Base-by-base conservation (phyloP, 2,888 invertebrate genomes). In the Scaptomyza parva region DNA sequence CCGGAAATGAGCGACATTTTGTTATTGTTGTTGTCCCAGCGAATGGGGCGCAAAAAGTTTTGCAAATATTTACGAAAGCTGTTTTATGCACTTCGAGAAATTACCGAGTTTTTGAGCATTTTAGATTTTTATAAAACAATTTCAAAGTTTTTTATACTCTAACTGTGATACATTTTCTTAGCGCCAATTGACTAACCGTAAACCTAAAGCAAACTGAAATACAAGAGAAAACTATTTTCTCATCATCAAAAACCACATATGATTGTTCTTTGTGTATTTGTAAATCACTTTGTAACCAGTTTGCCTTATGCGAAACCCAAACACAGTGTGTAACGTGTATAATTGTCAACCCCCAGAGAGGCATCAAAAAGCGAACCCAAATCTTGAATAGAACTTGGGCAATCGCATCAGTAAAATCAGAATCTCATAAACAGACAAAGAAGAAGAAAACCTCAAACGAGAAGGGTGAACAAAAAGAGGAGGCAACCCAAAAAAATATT, bases 1-100 rank as follows among this genome's bases (percentile, higher is more conserved):
- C 9, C 81, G 84, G 88, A 87, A 86, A 82, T 68, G 76, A 79
- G 67, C 50, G 52, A 63, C 81, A 79, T 71, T 81, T 81, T 69
- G 80, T 64, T 37, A 17, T 37, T 35, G 14, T 35, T 68, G 60
- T 51, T 63, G 70, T 54, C n/a, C n/a, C 63, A 57, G 47, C 65
- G 26, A 59, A 55, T 50, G 57, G 57, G 17, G 24, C 43, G 55
- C 63, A 70, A 65, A 72, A 61, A 71, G 67, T 70, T 79, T 84
- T 77, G 48, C 66, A 75, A 73, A 68, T 65, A 64, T 73, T 62
- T 77, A 40, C 44, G 6, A 39, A 57, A 47, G 48, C 6, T n/a
- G 6, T 11, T 17, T 17, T 20, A 0, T 69, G 48, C 86, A 83
- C 80, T 67, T 43, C 1, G 44, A 57, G 44, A 83, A 79, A 82